phyloP scores from a whole-genome alignment of 2,797 vertebrate genomes.

The Acanthurus leucopareius region DNA sequence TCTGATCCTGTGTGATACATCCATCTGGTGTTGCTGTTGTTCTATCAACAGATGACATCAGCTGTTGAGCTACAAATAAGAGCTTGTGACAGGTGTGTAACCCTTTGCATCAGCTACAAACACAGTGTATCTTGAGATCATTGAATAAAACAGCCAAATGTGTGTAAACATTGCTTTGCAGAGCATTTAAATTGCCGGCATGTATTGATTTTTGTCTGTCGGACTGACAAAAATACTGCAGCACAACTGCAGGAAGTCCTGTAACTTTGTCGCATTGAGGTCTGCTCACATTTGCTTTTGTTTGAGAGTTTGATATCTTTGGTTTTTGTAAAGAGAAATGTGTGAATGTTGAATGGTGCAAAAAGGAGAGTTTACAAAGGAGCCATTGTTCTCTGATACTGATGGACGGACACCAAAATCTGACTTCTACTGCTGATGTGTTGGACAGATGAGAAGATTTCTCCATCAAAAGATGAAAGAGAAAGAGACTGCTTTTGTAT shows the following conservation, averaged over 20 bases:
- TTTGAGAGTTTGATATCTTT: background rate
- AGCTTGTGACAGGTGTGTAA: background rate
- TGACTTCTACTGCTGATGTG: conserved; percentile 14
- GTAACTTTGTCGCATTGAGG: background rate
- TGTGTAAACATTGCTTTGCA: too few relatives aligned
- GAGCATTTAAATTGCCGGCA: too few relatives aligned
- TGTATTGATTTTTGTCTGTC: too few relatives aligned
- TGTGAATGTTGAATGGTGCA: background rate
- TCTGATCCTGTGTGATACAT: background rate
- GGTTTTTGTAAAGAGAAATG: conserved; percentile 6
- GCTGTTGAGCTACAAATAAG: background rate
- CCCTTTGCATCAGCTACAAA: background rate
- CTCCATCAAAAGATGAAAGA: conserved; percentile 1
- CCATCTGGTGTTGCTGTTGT: background rate
- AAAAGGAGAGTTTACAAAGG: background rate
- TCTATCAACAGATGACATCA: background rate
- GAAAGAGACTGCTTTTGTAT: background rate
- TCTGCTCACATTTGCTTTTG: background rate
- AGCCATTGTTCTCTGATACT: conserved; percentile 8
- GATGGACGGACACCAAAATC: conserved; percentile 9
- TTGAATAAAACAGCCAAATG: too few relatives aligned
- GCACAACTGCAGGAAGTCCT: background rate
- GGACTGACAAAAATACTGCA: background rate
- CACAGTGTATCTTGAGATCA: background rate
- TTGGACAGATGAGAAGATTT: conserved; percentile 23